phyloP scores from a whole-genome alignment of 2,888 invertebrate species.

The Nasonovia ribisnigri region DNA sequence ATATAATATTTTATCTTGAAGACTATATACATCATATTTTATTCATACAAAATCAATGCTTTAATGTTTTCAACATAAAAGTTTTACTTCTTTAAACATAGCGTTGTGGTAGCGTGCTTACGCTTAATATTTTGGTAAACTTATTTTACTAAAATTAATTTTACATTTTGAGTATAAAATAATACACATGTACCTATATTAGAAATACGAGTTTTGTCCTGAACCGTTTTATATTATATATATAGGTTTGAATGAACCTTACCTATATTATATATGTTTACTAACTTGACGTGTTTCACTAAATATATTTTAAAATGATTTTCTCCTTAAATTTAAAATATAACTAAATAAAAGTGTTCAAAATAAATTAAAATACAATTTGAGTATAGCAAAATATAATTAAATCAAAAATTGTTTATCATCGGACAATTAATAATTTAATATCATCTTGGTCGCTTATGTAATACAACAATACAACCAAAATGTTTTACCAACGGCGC shows the following conservation, averaged over 20 bases:
- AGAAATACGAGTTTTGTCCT: not conserved
- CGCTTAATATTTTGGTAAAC: not conserved
- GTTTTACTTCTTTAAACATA: not conserved
- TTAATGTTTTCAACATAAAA: slow-evolving; percentile 18
- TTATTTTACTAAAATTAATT: slow-evolving; percentile 10
- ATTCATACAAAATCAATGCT: slow-evolving; percentile 29
- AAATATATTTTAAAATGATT: not conserved
- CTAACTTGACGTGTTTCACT: not conserved
- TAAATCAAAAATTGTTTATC: not conserved
- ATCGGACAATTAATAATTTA: not conserved
- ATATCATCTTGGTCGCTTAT: not conserved
- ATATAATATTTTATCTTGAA: not conserved
- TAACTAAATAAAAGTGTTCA: not conserved
- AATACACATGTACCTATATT: not conserved
- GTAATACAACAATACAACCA: not conserved
- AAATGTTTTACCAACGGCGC: not conserved
- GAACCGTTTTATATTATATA: not conserved
- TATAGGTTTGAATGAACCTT: not conserved
- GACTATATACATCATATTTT: not conserved
- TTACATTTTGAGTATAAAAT: not conserved
- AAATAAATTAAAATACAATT: not conserved
- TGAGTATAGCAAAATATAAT: not conserved
- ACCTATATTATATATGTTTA: not conserved
- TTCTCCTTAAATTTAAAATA: not conserved
- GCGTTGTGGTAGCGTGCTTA: not conserved